phyloP scores from a whole-genome alignment of 64 coral and sea anemone species.

The Stylophora pistillata region DNA sequence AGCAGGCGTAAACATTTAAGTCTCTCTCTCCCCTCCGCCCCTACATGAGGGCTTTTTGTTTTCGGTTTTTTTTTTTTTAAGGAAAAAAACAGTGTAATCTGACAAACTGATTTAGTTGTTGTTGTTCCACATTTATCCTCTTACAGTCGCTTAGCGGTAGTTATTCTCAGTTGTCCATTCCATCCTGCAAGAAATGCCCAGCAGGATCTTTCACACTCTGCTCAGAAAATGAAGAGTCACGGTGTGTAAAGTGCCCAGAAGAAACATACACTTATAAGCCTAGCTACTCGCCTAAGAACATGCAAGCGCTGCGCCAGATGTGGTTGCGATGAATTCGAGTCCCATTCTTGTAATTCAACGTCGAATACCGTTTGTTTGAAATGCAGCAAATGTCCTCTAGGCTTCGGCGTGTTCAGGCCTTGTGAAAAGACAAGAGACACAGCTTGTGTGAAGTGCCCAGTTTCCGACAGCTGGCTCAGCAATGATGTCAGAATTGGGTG shows the following conservation, averaged over 20 bases:
- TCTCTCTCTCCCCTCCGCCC: no score
- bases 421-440: slow-evolving; percentile 15
- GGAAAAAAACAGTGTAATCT: not conserved
- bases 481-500: not conserved
- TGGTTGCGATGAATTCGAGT: not conserved
- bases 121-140: not conserved
- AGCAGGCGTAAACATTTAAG: no score
- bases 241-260: not conserved
- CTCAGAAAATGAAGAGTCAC: not conserved
- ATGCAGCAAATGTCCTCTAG: slow-evolving; percentile 1
- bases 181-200: not conserved
- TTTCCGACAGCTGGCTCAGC: not conserved
- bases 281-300: not conserved
- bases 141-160: not conserved
- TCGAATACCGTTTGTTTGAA: slow-evolving; percentile 3
- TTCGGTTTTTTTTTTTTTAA: not conserved
- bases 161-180: not conserved
- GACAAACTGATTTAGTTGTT: not conserved
- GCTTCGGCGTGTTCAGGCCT: not conserved
- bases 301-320: slow-evolving; percentile 8
- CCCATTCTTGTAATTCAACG: not conserved
- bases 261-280: not conserved
- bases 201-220: not conserved
- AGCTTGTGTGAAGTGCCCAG: slow-evolving; percentile 4
- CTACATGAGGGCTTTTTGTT: no score